Conservation (phyloP, 1,140 invertebrate species). For the Megathymus violae region DNA sequence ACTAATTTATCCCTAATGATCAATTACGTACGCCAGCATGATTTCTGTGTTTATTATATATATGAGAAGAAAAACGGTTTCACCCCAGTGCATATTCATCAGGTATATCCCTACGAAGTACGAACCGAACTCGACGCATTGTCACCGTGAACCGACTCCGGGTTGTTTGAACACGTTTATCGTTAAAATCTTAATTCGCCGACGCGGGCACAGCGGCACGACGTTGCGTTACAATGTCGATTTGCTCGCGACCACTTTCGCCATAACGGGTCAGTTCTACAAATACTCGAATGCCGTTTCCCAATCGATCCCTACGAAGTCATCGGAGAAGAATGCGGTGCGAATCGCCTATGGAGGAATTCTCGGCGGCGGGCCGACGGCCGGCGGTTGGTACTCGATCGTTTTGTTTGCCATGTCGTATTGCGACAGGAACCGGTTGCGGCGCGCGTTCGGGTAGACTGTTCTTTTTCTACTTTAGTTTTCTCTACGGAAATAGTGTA, state of each 20-base stretch:
- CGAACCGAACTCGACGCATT: too few species aligned
- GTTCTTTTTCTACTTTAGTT: too few species aligned
- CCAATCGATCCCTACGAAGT: slow-evolving; percentile 22
- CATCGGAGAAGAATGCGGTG: slow-evolving; percentile 20
- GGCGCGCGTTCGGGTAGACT: too few species aligned
- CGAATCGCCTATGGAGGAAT: slow-evolving; percentile 28
- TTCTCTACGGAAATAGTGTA: too few species aligned
- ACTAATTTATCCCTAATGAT: neutral
- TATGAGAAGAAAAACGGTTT: too few species aligned
- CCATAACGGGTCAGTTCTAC: slow-evolving; percentile 15
- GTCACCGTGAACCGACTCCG: neutral
- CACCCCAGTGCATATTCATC: too few species aligned
- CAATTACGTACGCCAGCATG: too few species aligned
- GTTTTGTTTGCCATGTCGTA: slow-evolving; percentile 23
- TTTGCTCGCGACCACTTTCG: slow-evolving; percentile 8
- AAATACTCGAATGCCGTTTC: slow-evolving; percentile 9
- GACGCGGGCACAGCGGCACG: slow-evolving; percentile 3
- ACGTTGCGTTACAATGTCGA: neutral
- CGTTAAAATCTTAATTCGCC: neutral
- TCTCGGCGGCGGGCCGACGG: neutral
- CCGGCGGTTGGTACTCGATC: neutral
- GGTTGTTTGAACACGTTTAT: slow-evolving; percentile 1
- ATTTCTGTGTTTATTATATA: too few species aligned
- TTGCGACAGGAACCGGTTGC: slow-evolving; percentile 25
- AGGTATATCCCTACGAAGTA: too few species aligned